Base-by-base conservation (phyloP, 2,888 invertebrate genomes). In the Pachydiplax longipennis region DNA sequence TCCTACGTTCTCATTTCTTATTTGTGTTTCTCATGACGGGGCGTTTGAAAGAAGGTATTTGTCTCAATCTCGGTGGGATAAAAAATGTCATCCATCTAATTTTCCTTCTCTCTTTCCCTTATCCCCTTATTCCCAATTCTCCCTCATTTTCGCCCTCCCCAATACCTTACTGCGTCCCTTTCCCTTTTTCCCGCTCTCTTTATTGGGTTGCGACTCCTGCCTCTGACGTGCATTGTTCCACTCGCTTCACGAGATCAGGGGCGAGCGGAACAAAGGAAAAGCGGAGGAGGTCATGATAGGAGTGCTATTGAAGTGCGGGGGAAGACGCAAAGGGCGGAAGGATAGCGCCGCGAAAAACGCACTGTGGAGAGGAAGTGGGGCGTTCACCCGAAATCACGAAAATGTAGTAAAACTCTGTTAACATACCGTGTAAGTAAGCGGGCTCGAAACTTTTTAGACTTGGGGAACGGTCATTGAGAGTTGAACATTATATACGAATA, bases 151-250 rank as follows among this genome's bases (percentile, higher is more conserved):
- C 53, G 18, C 53, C 53, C 15, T 48, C 81, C n/a, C n/a, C 48
- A 82, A 82, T 82, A 82, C 48, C 44, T 48, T 82, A 58, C 61
- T 58, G 18, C 82, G 25, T 83, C 58, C 58, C 83, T 83, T 83
- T 83, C 83, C 35, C 53, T 53, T 48, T 53, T 58, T 83, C 82
- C 53, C 58, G 53, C 83, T 15, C 61, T 58, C 61, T 87, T 87
- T 87, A 87, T 87, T 87, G 87, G 61, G 37, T 61, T 61, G 87
- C 58, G 87, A 61, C 58, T 87, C 61, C 87, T 87, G 87, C 61
- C n/a, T 37, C 31, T 87, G 87, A 87, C 87, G 87, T 18, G 58
- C 61, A 87, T 87, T 87, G 87, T 87, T 87, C 87, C 87, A 87
- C 87, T 61, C 35, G 83, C 53, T 83, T 83, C 83, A 65, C 37